Evolutionary conservation across 2,797 vertebrate genomes (phyloP).

Genomic region (Eulemur mongoz): DNA sequence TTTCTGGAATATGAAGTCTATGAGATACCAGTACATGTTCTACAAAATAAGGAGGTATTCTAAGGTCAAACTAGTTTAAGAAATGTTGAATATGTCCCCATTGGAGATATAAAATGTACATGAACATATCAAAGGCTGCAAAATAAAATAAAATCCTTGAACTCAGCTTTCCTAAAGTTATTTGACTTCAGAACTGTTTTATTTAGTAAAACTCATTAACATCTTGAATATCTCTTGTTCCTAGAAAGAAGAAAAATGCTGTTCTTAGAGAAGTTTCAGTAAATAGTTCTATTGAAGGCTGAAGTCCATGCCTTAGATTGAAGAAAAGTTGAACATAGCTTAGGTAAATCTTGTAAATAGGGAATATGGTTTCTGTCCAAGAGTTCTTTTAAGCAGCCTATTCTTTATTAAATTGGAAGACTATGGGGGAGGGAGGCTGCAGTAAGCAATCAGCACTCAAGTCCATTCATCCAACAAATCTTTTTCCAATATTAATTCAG

Average conservation of each 20-base stretch:
- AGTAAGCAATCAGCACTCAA: background rate
- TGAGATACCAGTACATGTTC: background rate
- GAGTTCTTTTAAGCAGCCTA: background rate
- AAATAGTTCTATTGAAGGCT: background rate
- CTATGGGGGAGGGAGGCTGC: background rate
- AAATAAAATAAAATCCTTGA: background rate
- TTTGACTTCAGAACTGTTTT: background rate
- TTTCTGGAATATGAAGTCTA: background rate
- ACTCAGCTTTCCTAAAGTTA: background rate
- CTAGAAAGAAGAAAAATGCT: background rate
- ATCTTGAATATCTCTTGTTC: background rate
- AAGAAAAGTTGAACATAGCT: background rate
- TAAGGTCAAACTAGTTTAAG: background rate
- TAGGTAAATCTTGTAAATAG: slow-evolving; percentile 4
- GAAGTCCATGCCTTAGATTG: background rate
- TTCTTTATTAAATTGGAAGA: background rate
- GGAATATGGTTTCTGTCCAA: background rate
- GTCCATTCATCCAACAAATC: background rate
- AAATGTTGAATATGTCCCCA: background rate
- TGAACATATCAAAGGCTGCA: background rate
- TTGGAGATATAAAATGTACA: background rate
- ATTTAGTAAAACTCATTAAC: background rate
- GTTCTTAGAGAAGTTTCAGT: background rate
- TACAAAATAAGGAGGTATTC: background rate
- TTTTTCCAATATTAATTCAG: slow-evolving; percentile 40